Base-by-base conservation (phyloP, 2,888 invertebrate genomes). In the Troides oblongomaculatus region DNA sequence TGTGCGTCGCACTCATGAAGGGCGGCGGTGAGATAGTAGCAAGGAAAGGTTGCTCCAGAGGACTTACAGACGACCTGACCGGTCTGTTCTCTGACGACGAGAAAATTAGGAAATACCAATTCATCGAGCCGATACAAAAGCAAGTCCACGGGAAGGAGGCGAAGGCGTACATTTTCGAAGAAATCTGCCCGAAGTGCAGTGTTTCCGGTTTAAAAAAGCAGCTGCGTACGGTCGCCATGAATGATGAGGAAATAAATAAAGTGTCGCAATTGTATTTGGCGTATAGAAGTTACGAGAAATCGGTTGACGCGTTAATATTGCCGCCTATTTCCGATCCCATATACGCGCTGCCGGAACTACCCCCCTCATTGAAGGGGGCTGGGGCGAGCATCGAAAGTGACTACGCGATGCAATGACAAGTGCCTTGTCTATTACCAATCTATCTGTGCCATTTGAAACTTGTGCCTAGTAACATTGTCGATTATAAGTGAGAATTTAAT, bases 281-380 rank as follows among this genome's bases (percentile, higher is more conserved):
- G 43, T 87, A 84, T 72, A 81, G 75, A 68, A 83, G 81, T 72
- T 91, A 92, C 72, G 89, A 91, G 79, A 86, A 84, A 73, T 85
- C 90, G 0, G 78, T 77, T 57, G 84, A 84, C 63, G 85, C 87
- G 64, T 75, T 92, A 66, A 75, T 75, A 70, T 75, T 92, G 77
- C 92, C 92, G n/a, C 88, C 90, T 0, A 76, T 88, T 18, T 79
- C 89, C 6, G 90, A 92, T 74, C 85, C 91, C 8, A 90, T 92
- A 67, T 92, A 90, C 76, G 79, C 75, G 69, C 73, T 86, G 72
- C 92, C 92, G 0, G 91, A 90, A 68, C 75, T 89, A 30, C 89
- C 92, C 2, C 72, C 76, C 21, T 82, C 86, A 12, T 77, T 90
- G 46, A 84, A 82, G 25, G 82, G 84, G 60, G 84, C 87, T 39